Conservation (phyloP, 23 tunicate species). For the Trididemnum nubilum region DNA sequence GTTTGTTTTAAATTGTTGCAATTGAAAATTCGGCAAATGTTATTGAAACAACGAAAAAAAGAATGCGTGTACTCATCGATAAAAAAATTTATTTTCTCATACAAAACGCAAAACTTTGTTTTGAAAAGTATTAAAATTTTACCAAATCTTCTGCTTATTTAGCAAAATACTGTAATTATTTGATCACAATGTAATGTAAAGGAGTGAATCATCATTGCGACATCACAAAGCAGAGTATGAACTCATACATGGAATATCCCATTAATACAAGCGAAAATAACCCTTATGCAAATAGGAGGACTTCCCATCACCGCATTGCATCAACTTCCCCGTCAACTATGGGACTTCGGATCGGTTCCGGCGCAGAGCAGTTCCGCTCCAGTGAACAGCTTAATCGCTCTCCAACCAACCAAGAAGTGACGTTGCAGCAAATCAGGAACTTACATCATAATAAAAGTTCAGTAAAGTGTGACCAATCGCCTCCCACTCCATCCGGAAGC, state of each 20-base stretch:
- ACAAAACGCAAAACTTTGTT: no score
- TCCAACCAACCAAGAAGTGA: background rate
- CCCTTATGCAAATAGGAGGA: conserved; percentile 55
- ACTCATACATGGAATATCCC: conserved; percentile 89
- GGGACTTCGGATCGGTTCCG: conserved; percentile 13
- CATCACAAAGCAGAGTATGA: conserved; percentile 46
- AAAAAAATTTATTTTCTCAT: no score
- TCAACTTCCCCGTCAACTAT: conserved; percentile 1
- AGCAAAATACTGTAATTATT: no score
- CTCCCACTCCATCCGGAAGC: conserved; percentile 6
- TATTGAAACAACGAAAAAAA: no score
- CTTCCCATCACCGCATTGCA: background rate
- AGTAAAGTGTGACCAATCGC: conserved; percentile 30
- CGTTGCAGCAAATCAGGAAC: background rate
- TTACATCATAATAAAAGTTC: conserved; percentile 26
- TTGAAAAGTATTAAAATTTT: no score
- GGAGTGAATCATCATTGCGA: background rate
- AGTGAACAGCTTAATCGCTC: background rate
- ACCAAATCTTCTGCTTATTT: no score
- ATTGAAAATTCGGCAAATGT: no score
- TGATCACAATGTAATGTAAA: background rate
- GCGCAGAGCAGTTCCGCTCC: conserved; percentile 6
- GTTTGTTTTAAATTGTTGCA: no score
- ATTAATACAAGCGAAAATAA: conserved; percentile 49
- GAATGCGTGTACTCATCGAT: no score